Evolutionary conservation across 2,888 invertebrate species (phyloP), one percentile per base, ranked within the genome.

Genomic region (Dolichopus griseipennis): DNA sequence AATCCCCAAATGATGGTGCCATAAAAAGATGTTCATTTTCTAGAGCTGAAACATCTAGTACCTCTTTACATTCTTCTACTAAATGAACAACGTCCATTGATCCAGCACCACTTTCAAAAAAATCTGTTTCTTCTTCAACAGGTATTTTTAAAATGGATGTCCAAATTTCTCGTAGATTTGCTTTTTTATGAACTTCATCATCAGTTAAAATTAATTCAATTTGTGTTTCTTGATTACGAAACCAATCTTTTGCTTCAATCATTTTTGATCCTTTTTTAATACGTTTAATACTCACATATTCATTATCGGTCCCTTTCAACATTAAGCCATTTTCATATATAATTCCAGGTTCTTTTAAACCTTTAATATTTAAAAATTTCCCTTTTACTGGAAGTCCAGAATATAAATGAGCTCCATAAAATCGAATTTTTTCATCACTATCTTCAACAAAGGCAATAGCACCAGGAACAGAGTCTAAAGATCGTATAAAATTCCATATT

Each of bases 41-140:
- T 12, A 98, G 77, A 18, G 52, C 15, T 66, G 89, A 88, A 0
- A 95, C 81, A 71, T 87, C 86, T 10, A 91, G 85, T 52, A 89
- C 83, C 71, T 94, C 93, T 78, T 93, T 93, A 0, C 96, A 86
- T 83, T 97, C 97, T 81, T 97, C 97, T 0, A 97, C 90, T 66
- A 97, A 70, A 15, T 81, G 78, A 0, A 97, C 95, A 2, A 97
- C 96, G 79, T 98, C 97, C 95, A 98, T 97, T 9, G 97, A 97
- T 0, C 95, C 94, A n/a, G 94, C 97, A 15, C 97, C 97, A n/a
- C 88, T 87, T 1, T 87, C 87, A 81, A 98, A 97, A 83, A 98
- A 97, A 77, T 97, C 96, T 0, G 94, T 93, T 3, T 88, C 87
- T 10, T 88, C 86, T 12, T 90, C 88, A 8, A 91, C 85, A 3